Evolutionary conservation across 2,888 invertebrate species (phyloP).

Genomic region (Tanytarsus gracilentus): DNA sequence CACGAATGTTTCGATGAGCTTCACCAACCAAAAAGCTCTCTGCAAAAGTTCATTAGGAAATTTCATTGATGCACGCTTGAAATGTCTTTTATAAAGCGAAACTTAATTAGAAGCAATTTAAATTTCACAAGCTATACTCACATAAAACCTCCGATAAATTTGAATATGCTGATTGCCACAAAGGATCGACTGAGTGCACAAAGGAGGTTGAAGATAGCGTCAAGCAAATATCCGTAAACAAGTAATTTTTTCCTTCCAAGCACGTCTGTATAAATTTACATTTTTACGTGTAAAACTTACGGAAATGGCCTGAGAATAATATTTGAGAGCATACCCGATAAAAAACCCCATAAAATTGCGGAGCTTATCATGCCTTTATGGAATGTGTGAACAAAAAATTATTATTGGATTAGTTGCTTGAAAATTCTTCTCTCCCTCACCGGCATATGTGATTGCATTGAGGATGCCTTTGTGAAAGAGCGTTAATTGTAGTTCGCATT

Average conservation of each 20-base stretch:
- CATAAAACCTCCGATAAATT: constrained; percentile 66
- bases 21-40: no score
- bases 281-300: neutral
- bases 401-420: neutral
- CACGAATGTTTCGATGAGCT: no score
- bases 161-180: constrained; percentile 56
- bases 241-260: constrained; percentile 60
- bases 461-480: constrained; percentile 61
- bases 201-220: constrained; percentile 54
- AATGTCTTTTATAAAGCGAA: no score
- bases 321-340: constrained; percentile 43
- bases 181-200: constrained; percentile 58
- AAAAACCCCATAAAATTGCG: constrained; percentile 66
- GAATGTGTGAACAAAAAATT: constrained; percentile 6
- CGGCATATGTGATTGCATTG: constrained; percentile 62
- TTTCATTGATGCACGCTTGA: no score
- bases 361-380: constrained; percentile 63
- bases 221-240: constrained; percentile 54
- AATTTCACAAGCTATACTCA: constrained; percentile 50
- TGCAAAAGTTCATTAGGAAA: no score
- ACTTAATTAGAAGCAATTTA: no score
- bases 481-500: constrained; percentile 61
- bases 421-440: constrained; percentile 41
- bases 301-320: neutral
- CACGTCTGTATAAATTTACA: constrained; percentile 46